Conservation (phyloP, 1,140 invertebrate species). For the Metopolophium dirhodum region DNA sequence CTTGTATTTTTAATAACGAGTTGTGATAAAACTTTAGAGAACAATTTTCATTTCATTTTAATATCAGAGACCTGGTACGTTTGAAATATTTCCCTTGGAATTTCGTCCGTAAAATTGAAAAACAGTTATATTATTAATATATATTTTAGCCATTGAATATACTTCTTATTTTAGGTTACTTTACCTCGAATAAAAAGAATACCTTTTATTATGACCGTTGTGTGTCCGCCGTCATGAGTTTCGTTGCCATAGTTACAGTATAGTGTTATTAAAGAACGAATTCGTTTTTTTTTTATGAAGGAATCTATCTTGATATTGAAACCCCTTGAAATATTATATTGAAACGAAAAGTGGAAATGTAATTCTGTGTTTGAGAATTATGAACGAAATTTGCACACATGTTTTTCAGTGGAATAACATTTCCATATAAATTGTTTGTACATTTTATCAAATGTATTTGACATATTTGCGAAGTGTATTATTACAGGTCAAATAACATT, state of each 20-base stretch:
- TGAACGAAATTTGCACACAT: not conserved
- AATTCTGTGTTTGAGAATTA: not conserved
- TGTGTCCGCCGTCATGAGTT: not conserved
- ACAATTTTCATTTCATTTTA: not conserved
- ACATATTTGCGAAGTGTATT: not conserved
- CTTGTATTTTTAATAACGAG: not conserved
- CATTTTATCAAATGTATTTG: not conserved
- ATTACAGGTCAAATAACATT: not conserved
- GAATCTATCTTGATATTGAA: not conserved
- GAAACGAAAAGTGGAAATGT: not conserved
- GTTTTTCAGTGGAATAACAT: not conserved
- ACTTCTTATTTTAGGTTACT: not conserved
- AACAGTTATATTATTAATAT: constrained; percentile 19
- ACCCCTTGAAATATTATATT: not conserved
- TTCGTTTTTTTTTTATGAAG: not conserved
- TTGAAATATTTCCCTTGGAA: not conserved
- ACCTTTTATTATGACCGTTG: not conserved
- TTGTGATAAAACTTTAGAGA: not conserved
- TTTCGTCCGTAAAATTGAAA: not conserved
- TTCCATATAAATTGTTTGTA: not conserved
- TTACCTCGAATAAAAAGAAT: not conserved
- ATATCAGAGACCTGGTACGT: not conserved
- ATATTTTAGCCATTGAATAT: not conserved
- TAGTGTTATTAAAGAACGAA: not conserved
- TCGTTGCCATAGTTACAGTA: not conserved